Evolutionary conservation across 2,888 invertebrate species (phyloP).

Genomic region (Heliconius ethilla): DNA sequence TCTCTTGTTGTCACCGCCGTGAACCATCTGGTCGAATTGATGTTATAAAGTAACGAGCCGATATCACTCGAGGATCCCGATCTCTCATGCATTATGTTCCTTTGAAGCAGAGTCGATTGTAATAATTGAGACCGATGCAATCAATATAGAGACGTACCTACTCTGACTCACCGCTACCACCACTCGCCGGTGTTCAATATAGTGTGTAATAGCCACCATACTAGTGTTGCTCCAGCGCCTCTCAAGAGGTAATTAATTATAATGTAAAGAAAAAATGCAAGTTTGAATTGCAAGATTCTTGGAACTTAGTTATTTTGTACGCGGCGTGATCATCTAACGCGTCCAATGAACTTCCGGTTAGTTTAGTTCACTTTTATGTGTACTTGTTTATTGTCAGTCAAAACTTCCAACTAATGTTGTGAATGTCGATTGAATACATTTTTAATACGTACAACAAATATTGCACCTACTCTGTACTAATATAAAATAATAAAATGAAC

Average conservation of each 20-base stretch:
- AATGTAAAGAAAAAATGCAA: conserved; percentile 18
- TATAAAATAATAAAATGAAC: background rate
- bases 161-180: background rate
- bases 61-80: conserved; percentile 11
- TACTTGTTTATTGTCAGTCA: background rate
- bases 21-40: conserved; percentile 26
- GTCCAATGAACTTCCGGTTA: conserved; percentile 17
- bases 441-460: background rate
- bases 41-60: conserved; percentile 25
- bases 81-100: conserved; percentile 8
- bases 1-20: conserved; percentile 28
- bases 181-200: conserved; percentile 6
- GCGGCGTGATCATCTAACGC: background rate
- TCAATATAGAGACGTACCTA: background rate
- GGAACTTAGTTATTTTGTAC: conserved; percentile 7
- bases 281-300: conserved; percentile 4
- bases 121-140: conserved; percentile 14
- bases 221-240: conserved; percentile 3
- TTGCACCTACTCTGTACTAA: background rate
- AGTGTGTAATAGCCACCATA: background rate
- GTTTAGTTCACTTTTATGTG: background rate
- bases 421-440: background rate
- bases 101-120: conserved; percentile 18
- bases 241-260: background rate
- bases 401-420: background rate